Base-by-base conservation (phyloP, 2,888 invertebrate species). In the Gnatocerus cornutus region DNA sequence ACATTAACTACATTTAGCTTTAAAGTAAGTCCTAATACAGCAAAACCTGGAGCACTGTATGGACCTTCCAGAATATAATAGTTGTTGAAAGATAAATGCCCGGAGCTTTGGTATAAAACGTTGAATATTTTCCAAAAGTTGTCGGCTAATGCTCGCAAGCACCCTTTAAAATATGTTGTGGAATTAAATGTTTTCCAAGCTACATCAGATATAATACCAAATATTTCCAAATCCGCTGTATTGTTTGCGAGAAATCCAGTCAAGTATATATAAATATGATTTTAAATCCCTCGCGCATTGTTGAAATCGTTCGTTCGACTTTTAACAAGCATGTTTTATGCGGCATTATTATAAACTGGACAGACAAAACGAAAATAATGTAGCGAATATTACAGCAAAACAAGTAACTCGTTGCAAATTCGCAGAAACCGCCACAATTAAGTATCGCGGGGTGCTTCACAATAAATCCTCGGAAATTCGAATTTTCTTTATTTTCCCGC, bases 181-280 rank as follows among this genome's bases (percentile, higher is more conserved):
- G 59, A 67, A 59, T 59, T 67, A 67, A 59, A 67, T 67, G 45
- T 67, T 67, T 67, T 59, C 43, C 65, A 46, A 65, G 65, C 65
- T 55, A 56, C 65, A 65, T 46, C 29, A 37, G 52, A 58, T 56
- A 59, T 69, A 65, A 69, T 65, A 30, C 64, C 56, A 59, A 68
- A 68, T 71, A 71, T 68, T 63, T 69, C 53, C 52, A 59, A 71
- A 71, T 68, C 64, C 68, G 29, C 14, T 59, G 63, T 64, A 68
- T 71, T 71, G 71, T 71, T 71, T 71, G 71, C 29, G 27, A 10
- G 46, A 68, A 68, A 71, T 68, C 71, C 71, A 68, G 68, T 71
- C 67, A 71, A 71, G 71, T 71, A 65, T 68, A 52, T 55, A 58
- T 71, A 68, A 71, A 71, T 71, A 64, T 68, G 71, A 68, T 62